Percentiles rank a stretch among this genome's conserved stretches.
Evolutionary conservation across 2,888 invertebrate genomes (phyloP).

Genomic region (Cactoblastis cactorum): DNA sequence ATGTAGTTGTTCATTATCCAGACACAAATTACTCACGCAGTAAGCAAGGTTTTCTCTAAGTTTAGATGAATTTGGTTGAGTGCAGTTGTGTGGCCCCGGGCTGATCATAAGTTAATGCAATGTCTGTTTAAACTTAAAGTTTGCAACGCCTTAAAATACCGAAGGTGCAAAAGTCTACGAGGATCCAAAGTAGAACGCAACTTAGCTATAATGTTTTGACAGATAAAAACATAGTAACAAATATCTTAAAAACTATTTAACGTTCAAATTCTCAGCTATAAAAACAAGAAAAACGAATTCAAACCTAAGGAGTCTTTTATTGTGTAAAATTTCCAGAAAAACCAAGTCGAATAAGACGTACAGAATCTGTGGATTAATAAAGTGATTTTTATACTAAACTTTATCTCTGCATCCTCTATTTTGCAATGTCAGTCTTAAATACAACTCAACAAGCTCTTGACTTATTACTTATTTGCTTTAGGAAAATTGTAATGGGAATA

Average conservation of each 20-base stretch:
- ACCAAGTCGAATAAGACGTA: too few relatives aligned
- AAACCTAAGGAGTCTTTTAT: not conserved
- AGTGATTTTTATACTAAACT: not conserved
- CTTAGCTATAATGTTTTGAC: not conserved
- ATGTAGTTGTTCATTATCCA: not conserved
- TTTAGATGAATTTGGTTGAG: conserved; percentile 28
- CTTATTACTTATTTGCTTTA: conserved; percentile 48
- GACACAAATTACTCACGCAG: conserved; percentile 14
- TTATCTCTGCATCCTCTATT: conserved; percentile 3
- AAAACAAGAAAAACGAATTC: not conserved
- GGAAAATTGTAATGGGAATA: conserved; percentile 25
- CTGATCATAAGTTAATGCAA: conserved; percentile 49
- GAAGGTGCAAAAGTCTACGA: not conserved
- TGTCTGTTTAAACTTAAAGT: conserved; percentile 30
- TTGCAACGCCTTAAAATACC: conserved; percentile 30
- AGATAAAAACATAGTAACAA: too few relatives aligned
- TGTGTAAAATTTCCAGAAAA: too few relatives aligned
- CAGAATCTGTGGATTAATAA: too few relatives aligned
- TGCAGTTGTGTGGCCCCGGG: conserved; percentile 34
- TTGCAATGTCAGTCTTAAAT: conserved; percentile 44
- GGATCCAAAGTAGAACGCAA: not conserved
- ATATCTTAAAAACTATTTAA: too few relatives aligned
- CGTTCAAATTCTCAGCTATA: too few relatives aligned
- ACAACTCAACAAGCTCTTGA: conserved; percentile 45
- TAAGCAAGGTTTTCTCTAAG: conserved; percentile 21